These are phyloP conservation scores for Seriola quinqueradiata DNA, from an alignment of 2,113 vertebrate genomes.

Conservation along the genomic window DNA sequence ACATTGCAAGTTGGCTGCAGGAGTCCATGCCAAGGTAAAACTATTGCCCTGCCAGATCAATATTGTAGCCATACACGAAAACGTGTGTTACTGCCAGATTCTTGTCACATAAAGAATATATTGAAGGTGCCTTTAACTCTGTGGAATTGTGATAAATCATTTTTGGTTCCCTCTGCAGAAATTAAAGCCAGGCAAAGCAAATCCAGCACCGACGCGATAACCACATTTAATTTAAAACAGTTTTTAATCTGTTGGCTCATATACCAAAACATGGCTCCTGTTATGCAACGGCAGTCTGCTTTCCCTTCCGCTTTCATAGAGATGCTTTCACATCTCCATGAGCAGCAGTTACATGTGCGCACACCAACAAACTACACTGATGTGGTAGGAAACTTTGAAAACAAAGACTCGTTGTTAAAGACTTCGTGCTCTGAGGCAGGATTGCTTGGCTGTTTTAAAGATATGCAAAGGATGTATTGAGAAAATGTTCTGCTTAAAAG, in stretches of 20 bases:
- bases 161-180: background rate
- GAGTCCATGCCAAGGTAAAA: conserved; percentile 28
- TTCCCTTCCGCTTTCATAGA: background rate
- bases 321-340: background rate
- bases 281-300: background rate
- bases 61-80: conserved; percentile 32
- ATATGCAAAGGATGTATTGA: background rate
- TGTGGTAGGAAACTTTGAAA: background rate
- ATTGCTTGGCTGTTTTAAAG: background rate
- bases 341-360: background rate
- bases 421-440: background rate
- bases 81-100: conserved; percentile 29
- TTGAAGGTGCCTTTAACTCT: conserved; percentile 33
- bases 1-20: conserved; percentile 16
- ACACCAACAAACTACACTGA: background rate
- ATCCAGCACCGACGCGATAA: conserved; percentile 4
- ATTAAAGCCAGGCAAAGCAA: conserved; percentile 2
- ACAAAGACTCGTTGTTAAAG: conserved; percentile 1
- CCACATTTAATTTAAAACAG: background rate
- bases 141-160: background rate
- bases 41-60: conserved; percentile 21
- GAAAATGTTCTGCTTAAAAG: conserved; percentile 9
- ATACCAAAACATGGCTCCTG: background rate
- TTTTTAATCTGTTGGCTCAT: background rate
- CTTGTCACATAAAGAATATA: conserved; percentile 19